Evolutionary conservation across 2,888 invertebrate genomes (phyloP), one percentile per base, ranked within the genome.

Genomic region (Zygothrica quintamaculata): DNA sequence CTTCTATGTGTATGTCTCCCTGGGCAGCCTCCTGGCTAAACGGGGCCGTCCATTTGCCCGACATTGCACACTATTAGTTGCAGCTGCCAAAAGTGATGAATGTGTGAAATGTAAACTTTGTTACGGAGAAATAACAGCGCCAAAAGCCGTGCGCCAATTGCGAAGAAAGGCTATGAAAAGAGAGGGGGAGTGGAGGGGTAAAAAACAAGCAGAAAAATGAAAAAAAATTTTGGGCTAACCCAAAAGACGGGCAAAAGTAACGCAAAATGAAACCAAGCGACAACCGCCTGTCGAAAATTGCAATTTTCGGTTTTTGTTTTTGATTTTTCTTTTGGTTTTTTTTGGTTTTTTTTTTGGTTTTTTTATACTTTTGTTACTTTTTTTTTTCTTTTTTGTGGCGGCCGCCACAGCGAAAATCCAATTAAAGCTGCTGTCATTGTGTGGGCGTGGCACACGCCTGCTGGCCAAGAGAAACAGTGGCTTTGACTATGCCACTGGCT

Each of bases 101-200:
- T 84, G 82, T 84, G 87, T 84, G 82, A 87, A 87, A 87, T 87
- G 82, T 87, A 84, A 84, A 84, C 82, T 84, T 81, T 84, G 86
- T 87, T 82, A 87, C 84, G 77, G 73, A 79, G 80, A 70, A 80
- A 82, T 85, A 82, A 78, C 82, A 82, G 77, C 76, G 77, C 56
- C 75, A 71, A 71, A 74, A 74, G 74, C 70, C 43, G 56, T 60
- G 77, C 79, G 78, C 82, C 85, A 75, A 84, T 75, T 71, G 72
- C 59, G 71, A 74, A 70, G 72, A 75, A 74, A 64, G 71, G 76
- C 82, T 61, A 22, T 3, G 18, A 5, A 5, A 5, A 2, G 18
- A 3, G 18, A 33, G 22, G 52, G 25, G 68, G 48, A 34, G 18
- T 2, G 18, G 18, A 5, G 2, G 18, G 18, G 18, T 2, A 3